Base-by-base conservation (phyloP, 2,888 invertebrate genomes). In the Augochlorella aurata region DNA sequence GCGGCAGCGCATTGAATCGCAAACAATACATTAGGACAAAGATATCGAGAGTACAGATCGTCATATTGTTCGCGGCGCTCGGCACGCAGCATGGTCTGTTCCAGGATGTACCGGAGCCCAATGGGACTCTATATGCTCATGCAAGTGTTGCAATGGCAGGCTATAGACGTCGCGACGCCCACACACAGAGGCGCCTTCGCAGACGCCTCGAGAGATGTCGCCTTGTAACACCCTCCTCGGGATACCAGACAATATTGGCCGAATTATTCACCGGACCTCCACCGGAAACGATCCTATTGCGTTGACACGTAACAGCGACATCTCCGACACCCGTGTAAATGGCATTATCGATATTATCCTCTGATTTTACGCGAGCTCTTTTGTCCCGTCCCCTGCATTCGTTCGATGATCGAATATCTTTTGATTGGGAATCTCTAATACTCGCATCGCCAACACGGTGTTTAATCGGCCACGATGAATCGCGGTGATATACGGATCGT, bases 231-330 rank as follows among this genome's bases (percentile, higher is more conserved):
- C 81, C 65, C 73, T 52, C 68, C 70, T 65, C 69, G 65, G 84
- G 88, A 87, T 88, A 82, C 76, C 84, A 44, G 58, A 76, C 76
- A 77, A 83, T 86, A 87, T 87, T 88, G 82, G 82, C 44, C 74
- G 76, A 69, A 88, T 87, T 88, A 81, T 83, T 85, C 77, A 79
- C 63, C 1, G 81, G 69, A 21, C 24, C 74, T 66, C 77, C 65
- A 58, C 61, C 58, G 74, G 74, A 78, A 80, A 80, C 65, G 52
- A 79, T 73, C 69, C 75, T 71, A 65, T 74, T 82, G 67, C 68
- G 50, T 75, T 71, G 79, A 81, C 81, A 50, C 74, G 67, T 67
- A 29, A n/a, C 54, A 45, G 7, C 66, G 77, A 54, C 63, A 10
- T 44, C 66, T 47, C n/a, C 67, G 44, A 74, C 61, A 44, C 45